Base-by-base conservation (phyloP, 1,140 invertebrate genomes). In the Dendroctonus valens region DNA sequence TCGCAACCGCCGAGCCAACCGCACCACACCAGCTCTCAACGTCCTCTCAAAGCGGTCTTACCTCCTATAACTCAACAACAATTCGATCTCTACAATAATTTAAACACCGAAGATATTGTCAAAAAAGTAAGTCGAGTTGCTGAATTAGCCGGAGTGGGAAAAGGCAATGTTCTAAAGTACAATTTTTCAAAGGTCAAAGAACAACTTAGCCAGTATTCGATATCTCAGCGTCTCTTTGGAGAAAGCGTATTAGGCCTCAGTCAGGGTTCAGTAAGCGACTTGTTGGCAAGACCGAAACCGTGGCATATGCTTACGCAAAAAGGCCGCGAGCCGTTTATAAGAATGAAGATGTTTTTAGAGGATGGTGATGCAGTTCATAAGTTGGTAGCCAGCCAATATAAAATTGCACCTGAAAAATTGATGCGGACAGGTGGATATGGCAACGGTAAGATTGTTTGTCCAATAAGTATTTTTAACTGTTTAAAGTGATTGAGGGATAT, bases 261-360 rank as follows among this genome's bases (percentile, higher is more conserved):
- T 0, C 94, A 97, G 79, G 96, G 96, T 11, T 96, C 93, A 0
- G 96, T 98, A 0, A 97, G 94, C 14, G 96, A 98, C 80, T 81
- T 98, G 46, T 81, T 98, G 55, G 96, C 96, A 26, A 81, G 96
- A 51, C 96, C 96, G 15, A 98, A 98, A 77, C 93, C 95, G 0
- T 98, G 96, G 96, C 93, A 96, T 75, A 96, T 97, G 93, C 80
- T 98, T 7, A 98, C 96, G 2, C 94, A 97, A 77, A 98, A 98
- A 80, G 96, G 96, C 0, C 85, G 95, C 26, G 96, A 98, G 75
- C 96, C 96, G 2, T 98, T 98, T 80, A 97, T 98, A 62, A 84
- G 96, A 57, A 98, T 98, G 96, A 96, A 97, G 79, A 95, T 98
- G 90, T 98, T 98, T 80, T 82, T 98, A 51, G 94, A 97, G 78